phyloP scores from a whole-genome alignment of 2,888 invertebrate genomes.

The Elmis aenea region DNA sequence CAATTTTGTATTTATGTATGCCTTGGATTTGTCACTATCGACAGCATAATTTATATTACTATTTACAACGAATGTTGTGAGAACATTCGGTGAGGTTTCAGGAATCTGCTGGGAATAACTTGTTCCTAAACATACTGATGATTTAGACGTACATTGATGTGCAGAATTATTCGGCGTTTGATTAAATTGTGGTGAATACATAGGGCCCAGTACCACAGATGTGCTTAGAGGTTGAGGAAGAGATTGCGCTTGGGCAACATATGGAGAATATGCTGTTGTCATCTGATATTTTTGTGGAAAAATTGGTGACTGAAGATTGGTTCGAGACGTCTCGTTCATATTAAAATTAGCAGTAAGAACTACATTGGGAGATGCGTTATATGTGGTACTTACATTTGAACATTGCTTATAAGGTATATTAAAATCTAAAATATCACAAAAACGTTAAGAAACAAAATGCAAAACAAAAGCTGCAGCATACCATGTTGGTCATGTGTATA shows the following conservation, averaged over 20 bases:
- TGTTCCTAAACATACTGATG: constrained; percentile 1
- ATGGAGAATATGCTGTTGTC: not conserved
- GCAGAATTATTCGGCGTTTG: not conserved
- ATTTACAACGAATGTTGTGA: constrained; percentile 4
- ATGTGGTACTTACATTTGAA: no score
- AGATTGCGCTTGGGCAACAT: not conserved
- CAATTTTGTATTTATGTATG: constrained; percentile 4
- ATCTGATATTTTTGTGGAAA: not conserved
- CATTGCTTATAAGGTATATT: no score
- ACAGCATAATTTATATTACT: constrained; percentile 5
- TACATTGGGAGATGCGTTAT: constrained; percentile 1
- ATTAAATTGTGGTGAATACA: not conserved
- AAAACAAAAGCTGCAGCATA: no score
- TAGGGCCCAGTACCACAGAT: not conserved
- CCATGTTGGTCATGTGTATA: no score
- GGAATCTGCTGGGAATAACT: constrained; percentile 1
- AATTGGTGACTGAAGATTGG: not conserved
- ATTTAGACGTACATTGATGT: no score
- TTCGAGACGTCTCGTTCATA: not conserved
- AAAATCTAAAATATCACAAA: no score
- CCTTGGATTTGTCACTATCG: constrained; percentile 1
- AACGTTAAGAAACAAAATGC: no score
- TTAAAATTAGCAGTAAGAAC: constrained; percentile 3
- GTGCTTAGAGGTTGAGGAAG: not conserved
- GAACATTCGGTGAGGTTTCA: not conserved